Evolutionary conservation across 2,113 vertebrate species (phyloP).

Genomic region (Rhombomys opimus): DNA sequence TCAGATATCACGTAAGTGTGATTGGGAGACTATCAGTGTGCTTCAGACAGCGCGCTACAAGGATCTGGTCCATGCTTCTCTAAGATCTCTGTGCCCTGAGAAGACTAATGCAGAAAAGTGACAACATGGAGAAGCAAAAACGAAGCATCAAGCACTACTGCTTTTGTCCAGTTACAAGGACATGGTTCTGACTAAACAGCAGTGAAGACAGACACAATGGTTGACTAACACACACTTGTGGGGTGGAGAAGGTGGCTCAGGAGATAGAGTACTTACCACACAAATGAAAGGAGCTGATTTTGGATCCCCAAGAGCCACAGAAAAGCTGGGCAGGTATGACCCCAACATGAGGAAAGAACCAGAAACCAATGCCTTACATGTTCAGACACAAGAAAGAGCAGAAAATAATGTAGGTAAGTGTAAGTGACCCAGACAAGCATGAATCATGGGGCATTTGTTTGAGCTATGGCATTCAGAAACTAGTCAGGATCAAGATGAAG

Average conservation of each 20-base stretch:
- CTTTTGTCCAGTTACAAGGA: background rate
- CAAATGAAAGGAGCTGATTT: background rate
- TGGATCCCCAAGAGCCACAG: background rate
- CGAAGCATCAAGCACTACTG: background rate
- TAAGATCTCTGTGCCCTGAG: background rate
- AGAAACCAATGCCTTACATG: background rate
- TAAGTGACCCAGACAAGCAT: background rate
- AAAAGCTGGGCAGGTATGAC: background rate
- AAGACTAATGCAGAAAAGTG: background rate
- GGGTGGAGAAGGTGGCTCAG: background rate
- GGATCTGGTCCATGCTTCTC: background rate
- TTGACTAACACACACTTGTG: background rate
- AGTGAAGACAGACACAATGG: background rate
- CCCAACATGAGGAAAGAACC: background rate
- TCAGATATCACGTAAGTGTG: background rate
- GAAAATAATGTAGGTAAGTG: background rate
- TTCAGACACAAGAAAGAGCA: rapidly evolving
- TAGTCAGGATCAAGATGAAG: background rate
- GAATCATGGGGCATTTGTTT: background rate
- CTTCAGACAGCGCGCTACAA: background rate
- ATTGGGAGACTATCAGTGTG: background rate
- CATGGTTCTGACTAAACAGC: background rate
- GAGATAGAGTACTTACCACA: background rate
- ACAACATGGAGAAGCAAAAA: background rate
- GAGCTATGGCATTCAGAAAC: background rate